These are phyloP conservation scores for Zaprionus bogoriensis DNA, from an alignment of 2,888 invertebrate species.

Conservation along the genomic window DNA sequence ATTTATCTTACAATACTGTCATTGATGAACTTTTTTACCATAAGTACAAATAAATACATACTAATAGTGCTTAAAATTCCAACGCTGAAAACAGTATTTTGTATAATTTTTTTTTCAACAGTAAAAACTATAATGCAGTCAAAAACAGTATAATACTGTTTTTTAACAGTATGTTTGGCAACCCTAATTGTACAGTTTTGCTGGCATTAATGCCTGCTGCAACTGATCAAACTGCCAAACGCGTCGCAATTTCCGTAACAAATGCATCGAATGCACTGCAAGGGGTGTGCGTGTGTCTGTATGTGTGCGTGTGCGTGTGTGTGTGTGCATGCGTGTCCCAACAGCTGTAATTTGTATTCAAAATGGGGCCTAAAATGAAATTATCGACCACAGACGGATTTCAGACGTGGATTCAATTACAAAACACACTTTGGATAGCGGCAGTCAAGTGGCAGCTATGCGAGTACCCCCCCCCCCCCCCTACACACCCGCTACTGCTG, in stretches of 20 bases:
- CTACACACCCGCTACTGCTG: background rate
- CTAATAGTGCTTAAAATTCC: no score
- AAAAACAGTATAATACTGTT: no score
- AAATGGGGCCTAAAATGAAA: constrained; percentile 68
- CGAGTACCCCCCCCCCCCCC: background rate
- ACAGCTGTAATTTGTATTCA: constrained; percentile 68
- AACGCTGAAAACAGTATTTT: no score
- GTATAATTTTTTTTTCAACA: no score
- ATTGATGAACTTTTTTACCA: no score
- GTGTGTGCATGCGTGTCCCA: constrained; percentile 5
- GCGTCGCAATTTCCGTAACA: background rate
- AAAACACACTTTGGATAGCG: constrained; percentile 54
- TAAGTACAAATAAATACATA: no score
- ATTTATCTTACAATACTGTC: no score
- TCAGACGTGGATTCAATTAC: constrained; percentile 78
- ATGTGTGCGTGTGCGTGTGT: background rate
- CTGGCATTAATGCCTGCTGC: no score
- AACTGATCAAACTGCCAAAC: constrained; percentile 2
- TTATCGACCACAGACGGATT: constrained; percentile 75
- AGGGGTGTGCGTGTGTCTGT: background rate
- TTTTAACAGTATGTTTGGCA: no score
- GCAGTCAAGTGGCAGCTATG: constrained; percentile 19
- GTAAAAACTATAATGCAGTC: no score
- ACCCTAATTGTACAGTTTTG: no score
- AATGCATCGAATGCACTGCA: background rate